These are phyloP conservation scores for Heteractis magnifica DNA, from an alignment of 92 coral and sea anemone genomes.

Conservation along the genomic window DNA sequence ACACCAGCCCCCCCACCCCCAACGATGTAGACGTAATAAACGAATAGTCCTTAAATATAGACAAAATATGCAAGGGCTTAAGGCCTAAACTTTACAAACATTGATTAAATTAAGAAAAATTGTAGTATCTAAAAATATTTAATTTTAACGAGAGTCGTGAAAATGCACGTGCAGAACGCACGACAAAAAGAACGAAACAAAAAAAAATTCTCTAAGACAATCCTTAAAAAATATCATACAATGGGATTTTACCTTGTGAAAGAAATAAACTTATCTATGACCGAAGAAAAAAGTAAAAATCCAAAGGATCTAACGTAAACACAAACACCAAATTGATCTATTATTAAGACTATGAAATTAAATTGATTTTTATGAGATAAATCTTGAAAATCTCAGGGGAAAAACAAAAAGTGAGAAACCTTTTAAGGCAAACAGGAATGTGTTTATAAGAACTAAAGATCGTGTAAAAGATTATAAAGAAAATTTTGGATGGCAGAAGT, in stretches of 20 bases:
- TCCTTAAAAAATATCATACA: no score
- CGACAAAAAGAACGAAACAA: not conserved
- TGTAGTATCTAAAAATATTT: no score
- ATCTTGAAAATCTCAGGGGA: not conserved
- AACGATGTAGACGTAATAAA: no score
- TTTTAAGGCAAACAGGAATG: not conserved
- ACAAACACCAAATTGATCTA: not conserved
- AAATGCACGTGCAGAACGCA: slow-evolving; percentile 4
- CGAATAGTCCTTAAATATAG: no score
- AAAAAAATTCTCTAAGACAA: not conserved
- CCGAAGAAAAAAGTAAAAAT: no score
- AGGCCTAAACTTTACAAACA: no score
- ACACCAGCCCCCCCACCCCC: no score
- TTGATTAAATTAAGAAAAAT: no score
- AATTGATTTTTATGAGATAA: not conserved
- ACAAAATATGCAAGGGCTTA: no score
- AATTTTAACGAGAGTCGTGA: not conserved
- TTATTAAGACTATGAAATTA: not conserved
- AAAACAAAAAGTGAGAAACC: not conserved
- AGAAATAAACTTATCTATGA: no score
- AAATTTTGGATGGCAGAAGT: not conserved
- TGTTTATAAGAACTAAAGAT: not conserved
- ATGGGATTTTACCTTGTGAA: no score
- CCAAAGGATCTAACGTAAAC: no score
- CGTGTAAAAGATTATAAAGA: not conserved